These are phyloP conservation scores for Andrena minutula DNA, from an alignment of 2,888 invertebrate genomes.

Conservation along the genomic window DNA sequence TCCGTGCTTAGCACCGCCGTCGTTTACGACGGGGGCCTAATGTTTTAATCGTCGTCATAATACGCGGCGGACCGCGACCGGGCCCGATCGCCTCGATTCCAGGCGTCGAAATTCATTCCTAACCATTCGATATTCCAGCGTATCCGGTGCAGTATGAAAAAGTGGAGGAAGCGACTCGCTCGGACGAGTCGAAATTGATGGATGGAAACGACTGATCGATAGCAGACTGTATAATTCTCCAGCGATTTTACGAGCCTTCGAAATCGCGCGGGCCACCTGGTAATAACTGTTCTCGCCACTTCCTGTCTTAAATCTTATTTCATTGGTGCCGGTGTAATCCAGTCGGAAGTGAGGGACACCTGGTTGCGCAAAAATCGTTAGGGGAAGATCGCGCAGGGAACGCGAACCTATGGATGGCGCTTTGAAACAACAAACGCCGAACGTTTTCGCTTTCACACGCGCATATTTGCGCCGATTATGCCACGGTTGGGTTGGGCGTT, in stretches of 20 bases:
- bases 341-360: not conserved
- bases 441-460: slow-evolving; percentile 26
- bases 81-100: slow-evolving; percentile 31
- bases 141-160: slow-evolving; percentile 42
- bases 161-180: slow-evolving; percentile 28
- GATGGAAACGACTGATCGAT: slow-evolving; percentile 27
- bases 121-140: slow-evolving; percentile 18
- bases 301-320: slow-evolving; percentile 30
- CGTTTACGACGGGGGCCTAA: slow-evolving; percentile 79
- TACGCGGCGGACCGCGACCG: slow-evolving; percentile 76
- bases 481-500: not conserved
- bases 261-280: slow-evolving; percentile 13
- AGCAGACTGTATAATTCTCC: slow-evolving; percentile 10
- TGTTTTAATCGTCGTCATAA: slow-evolving; percentile 82
- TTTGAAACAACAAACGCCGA: too few relatives aligned
- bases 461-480: slow-evolving; percentile 9
- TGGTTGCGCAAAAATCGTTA: not conserved
- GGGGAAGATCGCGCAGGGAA: not conserved
- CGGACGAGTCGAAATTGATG: slow-evolving; percentile 40
- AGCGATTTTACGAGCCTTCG: slow-evolving; percentile 39
- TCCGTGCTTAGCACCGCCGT: slow-evolving; percentile 79
- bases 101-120: slow-evolving; percentile 48
- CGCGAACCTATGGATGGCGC: too few relatives aligned
- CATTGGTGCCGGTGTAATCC: not conserved
- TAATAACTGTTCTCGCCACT: slow-evolving; percentile 16